Base-by-base conservation (phyloP, 2,113 vertebrate genomes). In the Nesoenas mayeri region DNA sequence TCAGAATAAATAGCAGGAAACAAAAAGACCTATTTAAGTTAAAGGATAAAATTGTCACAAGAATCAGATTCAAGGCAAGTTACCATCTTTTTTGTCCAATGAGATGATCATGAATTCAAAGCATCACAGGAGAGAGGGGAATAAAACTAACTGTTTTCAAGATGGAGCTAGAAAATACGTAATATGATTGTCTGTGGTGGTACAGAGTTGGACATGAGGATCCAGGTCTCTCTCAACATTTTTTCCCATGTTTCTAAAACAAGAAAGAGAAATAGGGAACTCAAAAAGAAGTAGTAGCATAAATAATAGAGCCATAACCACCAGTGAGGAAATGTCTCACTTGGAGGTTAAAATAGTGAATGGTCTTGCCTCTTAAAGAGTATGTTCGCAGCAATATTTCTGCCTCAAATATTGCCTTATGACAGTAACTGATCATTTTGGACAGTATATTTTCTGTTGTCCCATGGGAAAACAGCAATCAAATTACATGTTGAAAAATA, bases 101-200 rank as follows among this genome's bases (percentile, higher is more conserved):
- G n/a, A 89, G 16, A 67, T 64, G 54, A 57, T 74, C 0, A 26
- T 47, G 2, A 87, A 64, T 75, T 85, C 48, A 57, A 40, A 89
- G 10, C 21, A 73, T 15, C 3, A 3, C 31, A 47, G 10, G 29
- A 85, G 15, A 20, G 14, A 81, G 22, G n/a, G 28, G 6, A 88
- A 38, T 73, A 58, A 88, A 93, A 67, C 11, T 9, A 31, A 54
- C 19, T 42, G 2, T 0, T 36, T 86, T 80, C 47, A 77, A 72
- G 66, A 61, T 0, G 0, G n/a, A 78, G 34, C 31, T 90, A 88
- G 64, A 24, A 82, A 65, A 77, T 22, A 44, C 0, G 0, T 36
- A 12, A 40, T 65, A 24, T 17, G 29, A 16, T 42, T 72, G 42
- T 24, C 34, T 51, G 15, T 47, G 34, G 18, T 53, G 51, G n/a